A percentile compares a stretch with the other conserved stretches of the same genome.
Evolutionary conservation across 2,888 invertebrate species (phyloP).

Genomic region (Ceramica pisi): DNA sequence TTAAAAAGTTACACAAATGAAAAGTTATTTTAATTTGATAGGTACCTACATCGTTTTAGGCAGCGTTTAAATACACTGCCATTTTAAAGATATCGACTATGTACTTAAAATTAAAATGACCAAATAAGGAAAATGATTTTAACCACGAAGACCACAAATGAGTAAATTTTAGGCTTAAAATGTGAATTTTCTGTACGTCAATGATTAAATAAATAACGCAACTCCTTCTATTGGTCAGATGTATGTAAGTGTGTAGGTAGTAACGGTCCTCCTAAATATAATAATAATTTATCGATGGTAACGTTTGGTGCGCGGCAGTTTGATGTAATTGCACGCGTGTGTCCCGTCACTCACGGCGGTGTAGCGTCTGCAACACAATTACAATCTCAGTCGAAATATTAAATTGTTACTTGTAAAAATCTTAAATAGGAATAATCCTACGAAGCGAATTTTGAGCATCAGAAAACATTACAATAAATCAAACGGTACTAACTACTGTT

Average conservation of each 20-base stretch:
- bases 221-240: slow-evolving; percentile 6
- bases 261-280: slow-evolving; percentile 33
- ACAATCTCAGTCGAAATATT: background rate
- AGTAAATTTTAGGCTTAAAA: background rate
- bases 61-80: background rate
- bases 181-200: background rate
- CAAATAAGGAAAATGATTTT: background rate
- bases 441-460: background rate
- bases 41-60: background rate
- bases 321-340: slow-evolving; percentile 78
- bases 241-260: background rate
- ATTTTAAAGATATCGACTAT: background rate
- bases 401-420: background rate
- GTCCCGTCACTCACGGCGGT: slow-evolving; percentile 61
- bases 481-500: background rate
- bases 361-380: slow-evolving; percentile 47
- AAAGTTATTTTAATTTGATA: no score
- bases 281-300: slow-evolving; percentile 58
- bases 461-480: background rate
- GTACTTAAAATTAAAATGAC: background rate
- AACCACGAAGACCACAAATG: background rate
- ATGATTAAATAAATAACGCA: background rate
- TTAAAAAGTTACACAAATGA: no score
- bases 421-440: background rate
- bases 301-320: slow-evolving; percentile 65